Percentiles rank a stretch among this genome's conserved stretches.
Conservation (phyloP, 2,797 vertebrate species). For the Hypotaenidia okinawae region DNA sequence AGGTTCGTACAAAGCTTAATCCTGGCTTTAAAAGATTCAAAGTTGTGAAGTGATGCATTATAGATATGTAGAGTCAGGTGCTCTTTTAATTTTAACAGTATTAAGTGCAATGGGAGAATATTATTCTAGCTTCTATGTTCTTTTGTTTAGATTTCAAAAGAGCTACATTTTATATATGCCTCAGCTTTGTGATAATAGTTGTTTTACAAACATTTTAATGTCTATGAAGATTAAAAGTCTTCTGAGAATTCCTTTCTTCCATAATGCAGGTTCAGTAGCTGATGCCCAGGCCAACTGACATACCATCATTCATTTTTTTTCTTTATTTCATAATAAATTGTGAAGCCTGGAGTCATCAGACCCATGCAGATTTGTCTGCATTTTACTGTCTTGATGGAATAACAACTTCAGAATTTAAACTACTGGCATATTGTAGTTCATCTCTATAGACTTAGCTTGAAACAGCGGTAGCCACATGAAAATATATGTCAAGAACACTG, state of each 20-base stretch:
- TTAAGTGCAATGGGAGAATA: conserved; percentile 20
- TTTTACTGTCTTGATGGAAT: conserved; percentile 73
- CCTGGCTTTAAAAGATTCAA: conserved; percentile 56
- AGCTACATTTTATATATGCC: not conserved
- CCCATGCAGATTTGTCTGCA: conserved; percentile 76
- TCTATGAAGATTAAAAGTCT: conserved; percentile 46
- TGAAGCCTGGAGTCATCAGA: conserved; percentile 71
- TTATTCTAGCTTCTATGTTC: conserved; percentile 17
- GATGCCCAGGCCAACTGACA: conserved; percentile 60
- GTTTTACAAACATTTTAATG: conserved; percentile 36
- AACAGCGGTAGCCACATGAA: conserved; percentile 77
- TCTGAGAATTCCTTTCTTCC: conserved; percentile 49
- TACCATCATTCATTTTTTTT: conserved; percentile 72
- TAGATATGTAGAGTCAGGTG: conserved; percentile 17
- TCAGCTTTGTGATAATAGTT: not conserved
- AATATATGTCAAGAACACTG: conserved; percentile 83
- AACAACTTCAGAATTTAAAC: conserved; percentile 71
- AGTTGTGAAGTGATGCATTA: conserved; percentile 45
- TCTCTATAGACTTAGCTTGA: conserved; percentile 70
- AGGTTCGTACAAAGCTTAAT: conserved; percentile 51
- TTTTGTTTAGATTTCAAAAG: conserved; percentile 29
- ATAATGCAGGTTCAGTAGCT: conserved; percentile 34
- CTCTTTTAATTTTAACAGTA: conserved; percentile 60
- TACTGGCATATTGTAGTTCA: conserved; percentile 65
- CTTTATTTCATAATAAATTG: conserved; percentile 78